A percentile compares a stretch with the other conserved stretches of the same genome.
These are phyloP conservation scores for Nemopilema nomurai DNA, from an alignment of 30 jellyfish, hydroid and myxozoan species.

Conservation along the genomic window DNA sequence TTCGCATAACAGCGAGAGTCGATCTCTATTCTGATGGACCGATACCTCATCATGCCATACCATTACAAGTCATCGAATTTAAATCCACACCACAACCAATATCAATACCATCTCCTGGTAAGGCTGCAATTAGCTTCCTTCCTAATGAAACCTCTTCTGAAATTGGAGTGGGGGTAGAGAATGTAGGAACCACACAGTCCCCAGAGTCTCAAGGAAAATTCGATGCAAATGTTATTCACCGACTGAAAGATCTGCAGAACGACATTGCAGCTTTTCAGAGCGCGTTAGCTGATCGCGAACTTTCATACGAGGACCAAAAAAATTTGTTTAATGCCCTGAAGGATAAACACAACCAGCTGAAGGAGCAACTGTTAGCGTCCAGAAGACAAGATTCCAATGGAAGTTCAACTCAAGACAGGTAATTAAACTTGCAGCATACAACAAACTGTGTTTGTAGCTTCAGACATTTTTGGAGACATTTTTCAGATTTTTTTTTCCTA, in stretches of 20 bases:
- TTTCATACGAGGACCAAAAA: slow-evolving; percentile 58
- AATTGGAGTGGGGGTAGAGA: not conserved
- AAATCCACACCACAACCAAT: slow-evolving; percentile 61
- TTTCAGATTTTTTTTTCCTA: no score
- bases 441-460: no score
- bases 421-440: no score
- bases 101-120: slow-evolving; percentile 29
- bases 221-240: slow-evolving; percentile 5
- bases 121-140: slow-evolving; percentile 38
- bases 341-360: slow-evolving; percentile 66
- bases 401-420: slow-evolving; percentile 30
- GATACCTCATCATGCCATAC: slow-evolving; percentile 55
- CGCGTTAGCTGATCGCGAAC: slow-evolving; percentile 74
- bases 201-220: not conserved
- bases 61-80: slow-evolving; percentile 27
- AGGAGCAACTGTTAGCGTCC: slow-evolving; percentile 28
- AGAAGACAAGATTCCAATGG: slow-evolving; percentile 34
- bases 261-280: slow-evolving; percentile 69
- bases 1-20: slow-evolving; percentile 80
- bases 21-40: slow-evolving; percentile 75
- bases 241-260: slow-evolving; percentile 66
- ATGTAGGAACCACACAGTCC: not conserved
- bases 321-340: slow-evolving; percentile 73
- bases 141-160: not conserved
- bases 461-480: no score